Evolutionary conservation across 2,113 vertebrate genomes (phyloP).

Genomic region (Puffinus mauretanicus): DNA sequence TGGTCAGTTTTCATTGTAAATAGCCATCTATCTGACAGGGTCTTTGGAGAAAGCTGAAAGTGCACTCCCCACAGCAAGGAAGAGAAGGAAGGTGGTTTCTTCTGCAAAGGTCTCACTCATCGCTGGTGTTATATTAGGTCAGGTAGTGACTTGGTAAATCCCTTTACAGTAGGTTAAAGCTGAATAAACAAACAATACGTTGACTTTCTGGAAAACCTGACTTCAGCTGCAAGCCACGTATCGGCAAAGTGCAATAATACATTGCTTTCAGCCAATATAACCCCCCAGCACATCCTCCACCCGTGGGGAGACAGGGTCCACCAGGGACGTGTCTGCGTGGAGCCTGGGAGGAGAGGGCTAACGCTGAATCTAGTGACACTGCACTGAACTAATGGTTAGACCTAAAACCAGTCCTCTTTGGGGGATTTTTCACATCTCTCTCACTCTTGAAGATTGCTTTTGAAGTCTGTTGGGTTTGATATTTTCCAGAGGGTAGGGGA

Average conservation of each 20-base stretch:
- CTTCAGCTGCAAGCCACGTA: background rate
- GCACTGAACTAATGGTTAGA: background rate
- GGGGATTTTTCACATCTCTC: background rate
- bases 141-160: background rate
- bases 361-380: too few species aligned
- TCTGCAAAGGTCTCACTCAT: background rate
- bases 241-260: background rate
- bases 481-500: background rate
- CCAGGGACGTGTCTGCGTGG: rapidly evolving
- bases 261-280: background rate
- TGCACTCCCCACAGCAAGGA: background rate
- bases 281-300: background rate
- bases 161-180: background rate
- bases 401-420: background rate
- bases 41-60: background rate
- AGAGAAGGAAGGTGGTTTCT: background rate
- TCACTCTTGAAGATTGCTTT: background rate
- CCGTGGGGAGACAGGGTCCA: background rate
- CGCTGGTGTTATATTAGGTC: background rate
- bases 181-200: background rate
- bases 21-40: background rate
- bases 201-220: background rate
- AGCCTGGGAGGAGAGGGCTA: background rate
- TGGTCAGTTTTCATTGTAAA: background rate
- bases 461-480: background rate